Evolutionary conservation across 2,797 vertebrate genomes (phyloP).

Genomic region (Tinamus major): DNA sequence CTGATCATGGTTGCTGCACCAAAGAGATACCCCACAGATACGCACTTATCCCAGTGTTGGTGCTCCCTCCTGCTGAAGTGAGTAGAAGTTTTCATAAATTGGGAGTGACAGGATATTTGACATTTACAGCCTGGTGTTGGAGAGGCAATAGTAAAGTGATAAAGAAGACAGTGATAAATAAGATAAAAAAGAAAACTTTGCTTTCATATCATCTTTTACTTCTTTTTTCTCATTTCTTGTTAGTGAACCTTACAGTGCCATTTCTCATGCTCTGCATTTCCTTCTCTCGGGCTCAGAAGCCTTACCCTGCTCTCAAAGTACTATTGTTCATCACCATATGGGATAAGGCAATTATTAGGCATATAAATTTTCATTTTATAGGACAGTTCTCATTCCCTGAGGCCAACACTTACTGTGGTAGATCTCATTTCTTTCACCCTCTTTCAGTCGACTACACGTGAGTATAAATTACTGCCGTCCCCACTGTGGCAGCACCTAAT

Average conservation of each 20-base stretch:
- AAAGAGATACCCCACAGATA: not conserved
- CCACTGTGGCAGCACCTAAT: not conserved
- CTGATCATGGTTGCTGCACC: not conserved
- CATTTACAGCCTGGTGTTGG: constrained; percentile 30
- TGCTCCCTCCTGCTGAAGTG: not conserved
- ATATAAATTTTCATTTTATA: constrained; percentile 70
- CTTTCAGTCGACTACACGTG: not conserved
- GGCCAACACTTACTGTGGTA: constrained; percentile 32
- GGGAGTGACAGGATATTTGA: constrained; percentile 23
- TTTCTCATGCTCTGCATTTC: constrained; percentile 21
- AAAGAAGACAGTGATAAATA: not conserved
- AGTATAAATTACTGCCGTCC: constrained; percentile 15
- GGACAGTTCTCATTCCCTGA: constrained; percentile 54
- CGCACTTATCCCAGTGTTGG: not conserved
- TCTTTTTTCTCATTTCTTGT: constrained; percentile 2
- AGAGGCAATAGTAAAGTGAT: constrained; percentile 27
- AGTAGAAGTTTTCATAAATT: constrained; percentile 18
- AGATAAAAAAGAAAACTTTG: not conserved
- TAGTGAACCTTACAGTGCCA: not conserved
- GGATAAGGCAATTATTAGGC: constrained; percentile 66
- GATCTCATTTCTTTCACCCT: constrained; percentile 12
- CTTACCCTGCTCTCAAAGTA: constrained; percentile 3
- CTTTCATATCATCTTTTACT: not conserved
- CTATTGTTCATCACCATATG: constrained; percentile 34
- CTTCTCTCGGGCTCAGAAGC: constrained; percentile 42